Evolutionary conservation across 1,140 invertebrate species (phyloP).

Genomic region (Andrena cerasifolii): DNA sequence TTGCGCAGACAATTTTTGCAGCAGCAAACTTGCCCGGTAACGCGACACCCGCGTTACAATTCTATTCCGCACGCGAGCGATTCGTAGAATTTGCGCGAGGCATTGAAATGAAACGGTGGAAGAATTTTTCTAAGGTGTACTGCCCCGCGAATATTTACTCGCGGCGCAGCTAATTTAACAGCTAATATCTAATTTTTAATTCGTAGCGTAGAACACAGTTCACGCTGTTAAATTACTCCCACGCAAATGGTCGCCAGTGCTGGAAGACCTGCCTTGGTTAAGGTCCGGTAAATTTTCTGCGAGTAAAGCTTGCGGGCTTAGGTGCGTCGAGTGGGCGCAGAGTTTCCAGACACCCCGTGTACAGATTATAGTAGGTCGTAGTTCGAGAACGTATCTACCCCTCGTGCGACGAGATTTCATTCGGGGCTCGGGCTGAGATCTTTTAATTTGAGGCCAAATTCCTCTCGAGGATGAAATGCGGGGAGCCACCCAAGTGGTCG

Average conservation of each 20-base stretch:
- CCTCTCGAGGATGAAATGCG: conserved; percentile 79
- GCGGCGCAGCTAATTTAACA: too few species aligned
- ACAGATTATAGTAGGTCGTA: conserved; percentile 63
- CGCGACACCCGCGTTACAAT: neutral
- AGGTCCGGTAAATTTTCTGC: neutral
- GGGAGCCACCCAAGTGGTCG: conserved; percentile 71
- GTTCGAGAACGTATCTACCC: conserved; percentile 66
- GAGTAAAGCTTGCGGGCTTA: neutral
- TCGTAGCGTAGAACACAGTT: too few species aligned
- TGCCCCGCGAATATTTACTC: too few species aligned
- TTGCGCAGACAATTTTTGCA: neutral
- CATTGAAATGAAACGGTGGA: too few species aligned
- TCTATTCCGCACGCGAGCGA: neutral
- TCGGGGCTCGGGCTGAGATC: conserved; percentile 76
- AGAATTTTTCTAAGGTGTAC: too few species aligned
- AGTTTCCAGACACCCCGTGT: conserved; percentile 59
- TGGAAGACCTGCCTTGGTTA: too few species aligned
- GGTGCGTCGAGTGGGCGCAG: neutral
- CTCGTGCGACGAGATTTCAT: conserved; percentile 71
- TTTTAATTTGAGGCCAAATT: conserved; percentile 82
- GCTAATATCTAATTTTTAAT: too few species aligned
- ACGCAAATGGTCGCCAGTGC: too few species aligned
- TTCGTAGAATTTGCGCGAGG: too few species aligned
- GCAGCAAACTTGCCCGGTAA: neutral
- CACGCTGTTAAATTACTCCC: too few species aligned